These are phyloP conservation scores for Trichomalopsis sarcophagae DNA, from an alignment of 1,140 invertebrate species.

Conservation along the genomic window DNA sequence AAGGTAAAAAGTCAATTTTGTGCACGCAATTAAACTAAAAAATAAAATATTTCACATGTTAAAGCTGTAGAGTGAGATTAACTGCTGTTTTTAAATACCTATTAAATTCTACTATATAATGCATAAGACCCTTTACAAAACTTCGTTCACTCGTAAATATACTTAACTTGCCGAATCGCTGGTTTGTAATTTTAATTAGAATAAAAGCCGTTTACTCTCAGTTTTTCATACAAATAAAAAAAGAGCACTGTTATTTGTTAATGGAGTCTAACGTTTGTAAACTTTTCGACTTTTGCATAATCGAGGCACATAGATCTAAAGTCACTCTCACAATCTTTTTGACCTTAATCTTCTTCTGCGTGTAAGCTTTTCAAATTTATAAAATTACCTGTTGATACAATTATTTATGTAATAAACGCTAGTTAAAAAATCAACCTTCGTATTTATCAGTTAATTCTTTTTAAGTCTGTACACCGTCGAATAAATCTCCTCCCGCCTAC, in stretches of 20 bases:
- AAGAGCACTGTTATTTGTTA: not conserved
- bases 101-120: no score
- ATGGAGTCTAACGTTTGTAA: not conserved
- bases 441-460: not conserved
- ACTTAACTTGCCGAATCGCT: not conserved
- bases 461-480: not conserved
- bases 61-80: not conserved
- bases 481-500: no score
- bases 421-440: conserved; percentile 43
- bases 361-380: conserved; percentile 55
- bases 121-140: no score
- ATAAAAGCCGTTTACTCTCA: not conserved
- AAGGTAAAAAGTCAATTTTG: no score
- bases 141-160: not conserved
- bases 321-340: not conserved
- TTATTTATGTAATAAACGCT: conserved; percentile 68
- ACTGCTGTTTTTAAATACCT: not conserved
- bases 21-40: not conserved
- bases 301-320: no score
- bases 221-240: no score
- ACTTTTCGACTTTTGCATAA: not conserved
- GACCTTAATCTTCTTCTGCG: no score
- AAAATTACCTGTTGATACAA: conserved; percentile 69
- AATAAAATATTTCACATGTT: not conserved
- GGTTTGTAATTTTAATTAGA: not conserved